Evolutionary conservation across 2,888 invertebrate species (phyloP), one percentile per base, ranked within the genome.

Genomic region (Oligia strigilis): DNA sequence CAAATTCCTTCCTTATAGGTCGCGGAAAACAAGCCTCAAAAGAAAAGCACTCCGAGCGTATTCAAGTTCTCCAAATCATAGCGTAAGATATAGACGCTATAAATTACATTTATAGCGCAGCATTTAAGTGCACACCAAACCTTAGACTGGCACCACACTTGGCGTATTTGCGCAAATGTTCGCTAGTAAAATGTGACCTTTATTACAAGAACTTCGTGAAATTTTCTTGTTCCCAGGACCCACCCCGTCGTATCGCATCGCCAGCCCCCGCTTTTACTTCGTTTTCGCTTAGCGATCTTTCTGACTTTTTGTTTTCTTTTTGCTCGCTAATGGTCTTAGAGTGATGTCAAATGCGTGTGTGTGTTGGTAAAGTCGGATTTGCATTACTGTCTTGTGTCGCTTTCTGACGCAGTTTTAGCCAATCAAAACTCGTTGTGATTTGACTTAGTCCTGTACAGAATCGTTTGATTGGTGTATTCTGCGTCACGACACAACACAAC

Each of bases 41-140:
- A 98, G 93, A 98, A 97, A 91, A 96, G 97, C 49, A 96, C 97
- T 1, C 97, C 97, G 4, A 97, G 98, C 76, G 97, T 98, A n/a
- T 98, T 98, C 92, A 98, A 98, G 91, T 97, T 98, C 89, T 97
- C 97, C 86, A 98, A 98, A 95, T 98, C 97, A 90, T 97, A 95
- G 92, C 91, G 80, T 70, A 83, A 79, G 80, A 55, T 60, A 60
- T 74, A 78, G 62, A 71, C 23, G 73, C 83, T 86, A 65, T 86
- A 81, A 72, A 65, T 78, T 72, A 29, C 52, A 64, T 81, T 81
- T 75, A 82, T 85, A 85, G 86, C 65, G 19, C 40, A 64, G 85
- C 86, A 85, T 86, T 86, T 86, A 86, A 66, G 55, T 73, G 77
- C n/a, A 70, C 49, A 79, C 40, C 64, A 83, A 88, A 86, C 78